These are phyloP conservation scores for Alviniconcha strummeri DNA, from an alignment of 2,888 invertebrate genomes.

Conservation along the genomic window DNA sequence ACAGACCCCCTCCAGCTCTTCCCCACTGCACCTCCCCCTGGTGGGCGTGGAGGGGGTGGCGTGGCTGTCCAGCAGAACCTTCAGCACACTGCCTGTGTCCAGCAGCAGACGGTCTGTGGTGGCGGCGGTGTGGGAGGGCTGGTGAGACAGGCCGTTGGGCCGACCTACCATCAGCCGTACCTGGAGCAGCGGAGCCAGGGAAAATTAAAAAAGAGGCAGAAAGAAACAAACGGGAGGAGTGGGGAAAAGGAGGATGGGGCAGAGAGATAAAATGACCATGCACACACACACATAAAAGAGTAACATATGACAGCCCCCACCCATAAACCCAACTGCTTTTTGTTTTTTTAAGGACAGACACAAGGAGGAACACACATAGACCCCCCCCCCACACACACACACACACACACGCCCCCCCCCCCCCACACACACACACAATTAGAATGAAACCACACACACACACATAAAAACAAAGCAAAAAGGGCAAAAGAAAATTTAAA, in stretches of 20 bases:
- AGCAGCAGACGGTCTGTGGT: neutral
- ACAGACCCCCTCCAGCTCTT: constrained; percentile 32
- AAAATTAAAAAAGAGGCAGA: neutral
- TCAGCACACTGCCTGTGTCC: constrained; percentile 4
- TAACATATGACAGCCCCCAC: neutral
- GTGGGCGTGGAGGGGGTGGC: neutral
- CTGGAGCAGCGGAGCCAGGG: neutral
- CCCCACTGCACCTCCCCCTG: neutral
- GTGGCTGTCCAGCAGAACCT: neutral
- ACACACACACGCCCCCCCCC: neutral
- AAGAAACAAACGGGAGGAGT: neutral
- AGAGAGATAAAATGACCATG: neutral
- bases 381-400: no score
- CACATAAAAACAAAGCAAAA: neutral
- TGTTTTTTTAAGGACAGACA: neutral
- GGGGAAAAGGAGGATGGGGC: neutral
- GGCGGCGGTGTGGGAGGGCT: neutral
- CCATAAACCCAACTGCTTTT: no score
- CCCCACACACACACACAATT: neutral
- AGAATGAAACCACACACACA: neutral
- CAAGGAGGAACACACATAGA: neutral
- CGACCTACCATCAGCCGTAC: neutral
- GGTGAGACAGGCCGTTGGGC: neutral
- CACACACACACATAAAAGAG: neutral
- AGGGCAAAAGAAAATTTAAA: neutral